Base-by-base conservation (phyloP, 2,888 invertebrate species). In the Cheiracanthium punctorium region DNA sequence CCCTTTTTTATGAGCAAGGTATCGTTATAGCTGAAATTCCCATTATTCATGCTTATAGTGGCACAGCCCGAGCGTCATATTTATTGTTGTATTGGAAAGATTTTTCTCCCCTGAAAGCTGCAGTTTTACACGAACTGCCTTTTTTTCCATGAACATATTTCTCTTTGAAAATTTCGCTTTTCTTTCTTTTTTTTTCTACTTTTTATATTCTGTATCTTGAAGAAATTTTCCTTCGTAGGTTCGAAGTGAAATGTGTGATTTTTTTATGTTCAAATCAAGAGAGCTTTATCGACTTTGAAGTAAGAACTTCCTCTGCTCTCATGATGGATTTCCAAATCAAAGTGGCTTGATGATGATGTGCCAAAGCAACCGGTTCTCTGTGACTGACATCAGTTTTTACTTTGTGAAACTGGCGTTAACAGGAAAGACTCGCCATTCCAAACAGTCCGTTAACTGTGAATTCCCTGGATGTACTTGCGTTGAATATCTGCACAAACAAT, bases 401-500 rank as follows among this genome's bases (percentile, higher is more conserved):
- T 24, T 58, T 58, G 58, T 24, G 24, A 58, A 58, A 58, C 24
- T 58, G 58, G 17, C 14, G 20, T 20, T 58, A 58, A 58, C 5
- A 58, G 5, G 58, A 58, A 58, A 24, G 24, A 2, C 24, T 58
- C 24, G 20, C 58, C 20, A 58, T 24, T 58, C 58, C n/a, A 24
- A 24, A 5, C 69, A 41, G 69, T 84, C 74, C 79, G 74, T 79
- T 79, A 79, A 84, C 79, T 79, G 74, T 69, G 77, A 79, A 43
- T 24, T 41, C 64, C 30, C 17, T 71, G 64, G 33, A 48, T n/a
- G n/a, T n/a, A n/a, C n/a, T n/a, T n/a, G n/a, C n/a, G n/a, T n/a
- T n/a, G n/a, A n/a, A n/a, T n/a, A 32, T 30, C 43, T 33, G 69
- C 69, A 79, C 58, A 74, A 84, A 84, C 84, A 84, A 84, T 70